These are phyloP conservation scores for Pterocles orientalis DNA, from an alignment of 2,113 vertebrate species.

Conservation along the genomic window DNA sequence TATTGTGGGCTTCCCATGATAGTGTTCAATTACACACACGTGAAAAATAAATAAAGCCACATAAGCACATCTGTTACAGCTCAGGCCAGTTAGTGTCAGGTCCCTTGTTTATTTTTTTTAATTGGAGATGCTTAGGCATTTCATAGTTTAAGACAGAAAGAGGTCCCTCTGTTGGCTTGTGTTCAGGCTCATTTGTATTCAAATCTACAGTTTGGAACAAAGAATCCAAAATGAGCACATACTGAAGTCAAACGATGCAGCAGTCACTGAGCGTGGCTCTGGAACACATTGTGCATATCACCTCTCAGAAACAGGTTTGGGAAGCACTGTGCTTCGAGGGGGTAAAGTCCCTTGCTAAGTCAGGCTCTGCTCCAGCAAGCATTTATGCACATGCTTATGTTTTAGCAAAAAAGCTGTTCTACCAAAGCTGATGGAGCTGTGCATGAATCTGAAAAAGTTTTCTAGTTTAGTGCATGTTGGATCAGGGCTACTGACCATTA, in stretches of 20 bases:
- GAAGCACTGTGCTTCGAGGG: constrained; percentile 7
- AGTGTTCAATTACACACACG: neutral
- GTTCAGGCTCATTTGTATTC: constrained; percentile 43
- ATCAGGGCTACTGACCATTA: neutral
- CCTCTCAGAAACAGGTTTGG: neutral
- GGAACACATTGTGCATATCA: neutral
- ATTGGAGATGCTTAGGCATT: constrained; percentile 32
- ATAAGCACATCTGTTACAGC: neutral
- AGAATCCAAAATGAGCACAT: constrained; percentile 6
- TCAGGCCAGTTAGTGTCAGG: constrained; percentile 20
- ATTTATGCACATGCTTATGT: constrained; percentile 3
- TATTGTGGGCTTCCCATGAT: neutral
- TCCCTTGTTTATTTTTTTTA: constrained; percentile 11
- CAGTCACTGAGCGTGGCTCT: neutral
- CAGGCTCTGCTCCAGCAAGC: constrained; percentile 19
- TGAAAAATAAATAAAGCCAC: constrained; percentile 42
- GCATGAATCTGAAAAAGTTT: neutral
- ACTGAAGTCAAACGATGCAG: neutral
- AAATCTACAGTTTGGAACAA: constrained; percentile 56
- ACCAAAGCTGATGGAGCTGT: neutral
- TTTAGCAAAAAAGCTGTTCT: constrained; percentile 1
- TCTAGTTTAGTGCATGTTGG: neutral
- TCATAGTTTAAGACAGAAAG: constrained; percentile 13
- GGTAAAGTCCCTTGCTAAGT: constrained; percentile 25
- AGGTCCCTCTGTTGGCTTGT: neutral